Percentiles rank a stretch among this genome's conserved stretches.
These are phyloP conservation scores for Myrmecophaga tridactyla DNA, from an alignment of 2,113 vertebrate genomes.

Conservation along the genomic window DNA sequence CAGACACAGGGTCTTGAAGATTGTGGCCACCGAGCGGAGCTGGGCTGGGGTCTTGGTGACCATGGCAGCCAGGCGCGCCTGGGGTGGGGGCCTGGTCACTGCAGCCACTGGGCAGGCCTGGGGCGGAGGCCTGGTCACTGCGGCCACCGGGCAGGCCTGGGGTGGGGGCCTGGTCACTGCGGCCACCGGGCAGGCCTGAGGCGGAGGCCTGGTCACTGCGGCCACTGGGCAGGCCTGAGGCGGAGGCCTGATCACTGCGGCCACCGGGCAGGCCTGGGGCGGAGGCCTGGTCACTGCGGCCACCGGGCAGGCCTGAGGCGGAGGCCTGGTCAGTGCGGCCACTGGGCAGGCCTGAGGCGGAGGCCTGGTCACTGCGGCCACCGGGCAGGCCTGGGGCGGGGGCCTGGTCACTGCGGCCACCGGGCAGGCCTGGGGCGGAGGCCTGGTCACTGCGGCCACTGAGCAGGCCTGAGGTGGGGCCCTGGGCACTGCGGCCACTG, in stretches of 20 bases:
- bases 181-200: neutral
- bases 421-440: no score
- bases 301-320: fast-evolving
- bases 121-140: fast-evolving
- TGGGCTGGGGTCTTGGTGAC: neutral
- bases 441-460: no score
- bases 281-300: neutral
- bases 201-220: neutral
- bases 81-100: neutral
- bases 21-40: neutral
- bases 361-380: no score
- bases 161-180: fast-evolving
- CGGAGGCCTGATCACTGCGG: neutral
- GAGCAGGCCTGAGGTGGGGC: no score
- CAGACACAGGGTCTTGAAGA: slow-evolving; percentile 43
- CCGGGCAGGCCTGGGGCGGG: no score
- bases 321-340: no score
- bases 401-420: fast-evolving
- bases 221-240: neutral
- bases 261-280: fast-evolving
- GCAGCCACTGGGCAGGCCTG: fast-evolving
- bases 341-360: fast-evolving
- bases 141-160: fast-evolving
- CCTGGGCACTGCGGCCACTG: fast-evolving
- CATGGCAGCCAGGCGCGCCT: fast-evolving